phyloP scores from a whole-genome alignment of 2,888 invertebrate genomes.

The Synergus laeviventris region DNA sequence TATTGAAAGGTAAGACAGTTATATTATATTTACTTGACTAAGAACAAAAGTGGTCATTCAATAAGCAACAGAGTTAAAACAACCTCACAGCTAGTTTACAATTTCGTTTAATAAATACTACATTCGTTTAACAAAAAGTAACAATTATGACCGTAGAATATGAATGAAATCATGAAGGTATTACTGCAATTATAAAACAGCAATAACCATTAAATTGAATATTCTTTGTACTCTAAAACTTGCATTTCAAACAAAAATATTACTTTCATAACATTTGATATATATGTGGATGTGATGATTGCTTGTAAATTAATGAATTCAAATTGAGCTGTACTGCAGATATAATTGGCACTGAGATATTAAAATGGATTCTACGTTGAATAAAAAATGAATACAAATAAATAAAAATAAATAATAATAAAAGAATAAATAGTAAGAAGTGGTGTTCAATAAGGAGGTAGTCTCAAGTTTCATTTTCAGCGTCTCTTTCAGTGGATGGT shows the following conservation, averaged over 20 bases:
- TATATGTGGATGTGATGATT: neutral
- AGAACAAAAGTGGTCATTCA: too few relatives aligned
- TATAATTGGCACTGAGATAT: neutral
- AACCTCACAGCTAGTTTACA: neutral
- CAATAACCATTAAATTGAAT: neutral
- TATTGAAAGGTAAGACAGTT: too few relatives aligned
- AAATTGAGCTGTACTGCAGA: neutral
- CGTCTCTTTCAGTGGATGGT: conserved; percentile 65
- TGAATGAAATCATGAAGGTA: neutral
- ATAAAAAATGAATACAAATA: conserved; percentile 52
- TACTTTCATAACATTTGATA: neutral
- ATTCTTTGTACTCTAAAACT: neutral
- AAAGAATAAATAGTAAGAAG: neutral
- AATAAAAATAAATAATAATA: conserved; percentile 46
- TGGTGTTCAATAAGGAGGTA: conserved; percentile 34
- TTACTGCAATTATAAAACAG: neutral
- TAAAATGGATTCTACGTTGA: conserved; percentile 41
- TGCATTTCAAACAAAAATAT: neutral
- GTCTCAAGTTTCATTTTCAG: conserved; percentile 71
- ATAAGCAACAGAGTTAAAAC: too few relatives aligned
- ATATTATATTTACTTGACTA: too few relatives aligned
- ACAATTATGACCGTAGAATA: neutral
- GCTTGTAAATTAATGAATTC: neutral
- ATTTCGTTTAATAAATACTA: neutral
- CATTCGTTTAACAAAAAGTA: neutral